phyloP scores from a whole-genome alignment of 2,888 invertebrate genomes.

The Microctonus brassicae region DNA sequence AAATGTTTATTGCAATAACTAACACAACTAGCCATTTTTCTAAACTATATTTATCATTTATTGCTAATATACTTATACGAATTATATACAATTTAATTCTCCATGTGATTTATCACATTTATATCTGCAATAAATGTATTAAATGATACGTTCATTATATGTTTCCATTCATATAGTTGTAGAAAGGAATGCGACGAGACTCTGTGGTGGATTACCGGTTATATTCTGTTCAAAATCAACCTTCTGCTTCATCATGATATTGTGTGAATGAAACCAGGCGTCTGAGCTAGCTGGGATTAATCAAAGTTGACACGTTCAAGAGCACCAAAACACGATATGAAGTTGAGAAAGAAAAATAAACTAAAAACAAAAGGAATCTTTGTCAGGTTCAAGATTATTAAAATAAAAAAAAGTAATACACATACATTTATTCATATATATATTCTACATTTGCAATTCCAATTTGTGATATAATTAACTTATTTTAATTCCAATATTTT shows the following conservation, averaged over 20 bases:
- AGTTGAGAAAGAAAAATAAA: not conserved
- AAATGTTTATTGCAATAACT: not conserved
- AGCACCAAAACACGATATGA: constrained; percentile 14
- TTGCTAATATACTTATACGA: not conserved
- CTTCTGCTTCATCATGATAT: not conserved
- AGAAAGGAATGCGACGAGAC: not conserved
- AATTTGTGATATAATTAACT: not conserved
- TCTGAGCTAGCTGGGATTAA: constrained; percentile 4
- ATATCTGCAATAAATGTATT: not conserved
- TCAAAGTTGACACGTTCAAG: constrained; percentile 23
- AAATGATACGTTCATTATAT: not conserved
- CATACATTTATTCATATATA: not conserved
- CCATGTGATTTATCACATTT: not conserved
- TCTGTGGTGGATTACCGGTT: not conserved
- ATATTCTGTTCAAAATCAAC: constrained; percentile 1
- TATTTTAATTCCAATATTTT: not conserved
- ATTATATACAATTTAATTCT: not conserved
- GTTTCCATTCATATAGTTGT: not conserved
- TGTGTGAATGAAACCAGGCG: constrained; percentile 3
- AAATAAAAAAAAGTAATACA: not conserved
- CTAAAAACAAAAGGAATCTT: not conserved
- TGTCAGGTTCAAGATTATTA: not conserved
- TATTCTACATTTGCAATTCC: not conserved
- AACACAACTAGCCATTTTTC: too few relatives aligned
- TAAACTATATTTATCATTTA: not conserved